Evolutionary conservation across 2,888 invertebrate species (phyloP), one percentile per base, ranked within the genome.

Genomic region (Eupithecia abbreviata): DNA sequence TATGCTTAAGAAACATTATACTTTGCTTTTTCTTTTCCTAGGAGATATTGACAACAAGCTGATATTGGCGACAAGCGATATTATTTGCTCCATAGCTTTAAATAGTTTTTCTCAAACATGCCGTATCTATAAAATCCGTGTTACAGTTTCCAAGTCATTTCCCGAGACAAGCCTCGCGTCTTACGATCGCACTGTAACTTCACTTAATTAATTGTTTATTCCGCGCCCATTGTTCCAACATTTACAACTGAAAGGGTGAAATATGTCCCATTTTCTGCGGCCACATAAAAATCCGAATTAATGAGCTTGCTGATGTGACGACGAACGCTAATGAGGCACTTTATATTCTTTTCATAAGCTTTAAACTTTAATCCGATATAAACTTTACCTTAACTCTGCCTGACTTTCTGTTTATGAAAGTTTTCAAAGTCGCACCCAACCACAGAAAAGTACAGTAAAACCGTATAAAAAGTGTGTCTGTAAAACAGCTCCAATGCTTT

Each of bases 181-280:
- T 84, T 78, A 76, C 72, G 80, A 75, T 72, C 72, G 79, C 76
- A 55, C 75, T 74, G 71, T 79, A 58, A 77, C 73, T 81, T 76
- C 43, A 58, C 72, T 77, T 83, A 84, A 83, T 85, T 84, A 85
- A 84, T 86, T 85, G 82, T 82, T 82, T 81, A 79, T 79, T 81
- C 69, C 47, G 45, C 6, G 43, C 13, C 30, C 69, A 45, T 49
- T 69, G 45, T 45, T 30, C 18, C 47, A 45, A 47, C 77, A 72
- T 69, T 69, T 47, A 45, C 47, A 69, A 77, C 55, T n/a, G 43
- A 72, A 74, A 72, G 71, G 71, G 73, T 73, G 15, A 76, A 72
- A 62, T 76, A 72, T 72, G 68, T n/a, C 47, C 13, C 69, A 47
- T 69, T 69, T 58, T 47, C 42, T 43, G 68, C 43, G 45, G 75